Base-by-base conservation (phyloP, 2,113 vertebrate genomes). In the Amphiprion percula region DNA sequence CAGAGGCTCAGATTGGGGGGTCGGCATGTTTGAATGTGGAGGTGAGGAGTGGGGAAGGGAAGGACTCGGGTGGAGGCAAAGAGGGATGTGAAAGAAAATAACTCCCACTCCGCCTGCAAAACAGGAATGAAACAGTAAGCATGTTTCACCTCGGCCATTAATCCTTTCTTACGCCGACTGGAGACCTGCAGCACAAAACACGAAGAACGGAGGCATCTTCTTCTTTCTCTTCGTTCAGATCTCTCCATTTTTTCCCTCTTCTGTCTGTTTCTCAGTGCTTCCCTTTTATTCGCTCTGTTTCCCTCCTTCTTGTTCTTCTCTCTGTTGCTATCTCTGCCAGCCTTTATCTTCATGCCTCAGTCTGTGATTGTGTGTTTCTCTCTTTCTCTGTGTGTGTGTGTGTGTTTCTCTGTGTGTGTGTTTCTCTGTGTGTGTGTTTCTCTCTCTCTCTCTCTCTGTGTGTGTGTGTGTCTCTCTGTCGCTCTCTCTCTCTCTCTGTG, bases 51-150 rank as follows among this genome's bases (percentile, higher is more conserved):
- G 65, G 76, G 39, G 58, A 54, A 71, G 74, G 53, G 58, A 56
- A 74, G 62, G 58, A 53, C 55, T 59, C 52, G 59, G 62, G 54
- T 47, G 67, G 63, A 73, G 73, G 74, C 16, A 67, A 47, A 61
- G 61, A 50, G 60, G 46, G 77, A 77, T 71, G 55, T 64, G 44
- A 79, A 73, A 71, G 52, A 75, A 81, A 65, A 80, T 26, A 41
- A 26, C 39, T 50, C 46, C 65, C 49, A 59, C 46, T 16, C 54
- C 3, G 24, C 54, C 28, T 75, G 60, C 80, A 79, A 76, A 26
- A 87, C 69, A 79, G 60, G 80, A 84, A 79, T 80, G 82, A 86
- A 86, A 79, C 81, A 64, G 87, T 90, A 83, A 91, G 87, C 83
- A 83, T 83, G 88, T 85, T 92, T 90, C 72, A 80, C 66, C 82